A percentile compares a stretch with the other conserved stretches of the same genome.
These are phyloP conservation scores for Leptopilina syphax DNA, from an alignment of 2,888 invertebrate genomes.

Conservation along the genomic window DNA sequence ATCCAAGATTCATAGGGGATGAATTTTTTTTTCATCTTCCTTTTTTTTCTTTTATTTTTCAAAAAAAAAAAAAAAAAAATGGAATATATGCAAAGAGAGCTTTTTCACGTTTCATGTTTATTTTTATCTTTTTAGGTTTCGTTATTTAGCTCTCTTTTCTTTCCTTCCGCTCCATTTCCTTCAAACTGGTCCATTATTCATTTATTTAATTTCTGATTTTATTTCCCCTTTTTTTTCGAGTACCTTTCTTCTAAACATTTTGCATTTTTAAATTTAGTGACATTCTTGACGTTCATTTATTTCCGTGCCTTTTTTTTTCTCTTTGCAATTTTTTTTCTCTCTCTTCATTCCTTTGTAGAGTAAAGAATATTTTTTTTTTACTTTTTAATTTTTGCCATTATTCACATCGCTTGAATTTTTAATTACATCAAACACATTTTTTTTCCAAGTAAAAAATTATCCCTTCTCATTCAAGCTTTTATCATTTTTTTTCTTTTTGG, in stretches of 20 bases:
- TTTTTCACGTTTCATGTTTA: constrained; percentile 23
- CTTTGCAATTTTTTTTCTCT: too few species aligned
- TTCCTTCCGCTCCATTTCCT: constrained; percentile 23
- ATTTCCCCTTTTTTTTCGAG: neutral
- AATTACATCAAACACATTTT: neutral
- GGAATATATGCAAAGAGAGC: constrained; percentile 7
- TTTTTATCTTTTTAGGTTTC: neutral
- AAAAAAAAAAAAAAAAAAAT: neutral
- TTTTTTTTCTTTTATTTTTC: too few species aligned
- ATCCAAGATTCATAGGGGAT: constrained; percentile 21
- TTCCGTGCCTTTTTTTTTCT: neutral
- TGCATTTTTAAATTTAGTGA: constrained; percentile 11
- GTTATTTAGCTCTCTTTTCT: neutral
- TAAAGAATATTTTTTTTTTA: neutral
- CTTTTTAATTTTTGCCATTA: constrained; percentile 2
- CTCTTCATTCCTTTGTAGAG: neutral
- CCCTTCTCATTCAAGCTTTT: neutral
- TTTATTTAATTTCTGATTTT: constrained; percentile 20
- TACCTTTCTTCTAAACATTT: neutral
- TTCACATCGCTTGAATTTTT: neutral
- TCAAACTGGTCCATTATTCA: constrained; percentile 16
- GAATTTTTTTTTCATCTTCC: too few species aligned
- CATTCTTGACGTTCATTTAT: neutral
- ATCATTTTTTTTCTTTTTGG: neutral
- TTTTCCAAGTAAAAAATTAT: neutral